Base-by-base conservation (phyloP, 2,113 vertebrate genomes). In the Rhadina sibilatrix region DNA sequence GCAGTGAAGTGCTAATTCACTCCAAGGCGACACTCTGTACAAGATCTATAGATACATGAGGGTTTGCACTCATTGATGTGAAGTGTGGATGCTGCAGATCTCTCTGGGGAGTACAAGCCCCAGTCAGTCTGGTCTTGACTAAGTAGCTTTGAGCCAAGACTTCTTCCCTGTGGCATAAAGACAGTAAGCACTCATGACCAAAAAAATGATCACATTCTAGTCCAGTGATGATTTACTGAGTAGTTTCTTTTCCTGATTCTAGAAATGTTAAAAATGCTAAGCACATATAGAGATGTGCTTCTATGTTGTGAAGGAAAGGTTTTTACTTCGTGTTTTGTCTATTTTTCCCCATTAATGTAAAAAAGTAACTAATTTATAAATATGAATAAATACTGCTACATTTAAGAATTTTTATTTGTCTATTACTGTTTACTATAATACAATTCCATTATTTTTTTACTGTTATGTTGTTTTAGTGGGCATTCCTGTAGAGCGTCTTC, bases 401-500 rank as follows among this genome's bases (percentile, higher is more conserved):
- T 50, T 53, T 75, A 81, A n/a, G 54, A 56, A 63, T 75, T 38
- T 38, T 2, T 31, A 33, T 80, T 30, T 42, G 21, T 65, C 12
- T 68, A 15, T 57, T 86, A 24, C 10, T 80, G 11, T 52, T 77
- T 83, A 27, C 33, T 38, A 2, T 15, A 56, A 72, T 70, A 56
- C 3, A 54, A 44, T 72, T 72, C 23, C 11, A 9, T 52, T 60
- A 2, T 24, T 54, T 72, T 74, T 52, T 77, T 78, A 49, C 14
- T 95, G 30, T 69, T 85, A 14, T 37, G 37, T 40, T 71, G 20
- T 98, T 97, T 86, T 95, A 99, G 99, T 97, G 68, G 91, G 49
- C n/a, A n/a, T 50, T 87, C 22, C 96, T 42, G 66, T 94, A 19
- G 97, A 98, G 19, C 98, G 97, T 70, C 83, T 93, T 27, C 85